phyloP scores from a whole-genome alignment of 2,797 vertebrate species.

The Siniperca scherzeri region DNA sequence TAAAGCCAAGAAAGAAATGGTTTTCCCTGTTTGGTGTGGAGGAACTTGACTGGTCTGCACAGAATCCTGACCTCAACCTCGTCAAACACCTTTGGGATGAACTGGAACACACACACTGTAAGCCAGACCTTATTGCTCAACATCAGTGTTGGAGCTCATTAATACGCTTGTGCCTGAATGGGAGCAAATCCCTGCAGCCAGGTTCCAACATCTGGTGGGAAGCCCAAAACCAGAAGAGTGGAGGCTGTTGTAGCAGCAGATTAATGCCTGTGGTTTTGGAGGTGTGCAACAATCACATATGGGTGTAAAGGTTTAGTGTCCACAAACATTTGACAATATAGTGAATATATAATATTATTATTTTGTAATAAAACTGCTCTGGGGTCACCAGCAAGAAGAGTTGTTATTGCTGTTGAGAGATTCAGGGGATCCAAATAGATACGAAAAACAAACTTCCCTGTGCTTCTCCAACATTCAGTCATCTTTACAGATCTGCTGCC shows the following conservation, averaged over 20 bases:
- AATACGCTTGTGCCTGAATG: background rate
- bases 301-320: no score
- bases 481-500: background rate
- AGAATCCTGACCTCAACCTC: background rate
- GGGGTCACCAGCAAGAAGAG: no score
- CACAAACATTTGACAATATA: no score
- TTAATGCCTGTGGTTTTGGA: no score
- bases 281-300: no score
- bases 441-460: background rate
- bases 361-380: no score
- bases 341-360: no score
- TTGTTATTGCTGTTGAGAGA: no score
- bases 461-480: constrained; percentile 16
- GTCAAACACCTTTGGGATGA: background rate
- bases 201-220: background rate
- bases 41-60: background rate
- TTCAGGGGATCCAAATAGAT: background rate
- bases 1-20: background rate
- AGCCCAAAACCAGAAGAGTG: background rate
- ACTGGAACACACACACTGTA: background rate
- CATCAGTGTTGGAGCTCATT: background rate
- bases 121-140: background rate
- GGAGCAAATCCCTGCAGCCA: background rate
- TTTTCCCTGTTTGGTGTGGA: no score
- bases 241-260: no score